These are phyloP conservation scores for Petrophora chlorosata DNA, from an alignment of 2,888 invertebrate genomes.

Conservation along the genomic window DNA sequence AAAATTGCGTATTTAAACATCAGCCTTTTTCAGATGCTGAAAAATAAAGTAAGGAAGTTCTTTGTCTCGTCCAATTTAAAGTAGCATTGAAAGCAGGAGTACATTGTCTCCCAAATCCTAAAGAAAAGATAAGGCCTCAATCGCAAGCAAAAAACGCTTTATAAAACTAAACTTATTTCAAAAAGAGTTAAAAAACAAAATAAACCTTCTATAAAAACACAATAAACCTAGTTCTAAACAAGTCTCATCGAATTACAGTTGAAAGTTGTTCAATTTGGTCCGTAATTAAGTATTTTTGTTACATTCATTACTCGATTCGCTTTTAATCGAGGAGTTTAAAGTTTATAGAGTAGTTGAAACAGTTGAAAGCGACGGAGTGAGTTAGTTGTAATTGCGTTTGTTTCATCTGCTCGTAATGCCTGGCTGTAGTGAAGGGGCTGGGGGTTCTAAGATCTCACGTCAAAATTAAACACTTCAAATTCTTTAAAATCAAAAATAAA, in stretches of 20 bases:
- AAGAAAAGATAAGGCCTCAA: background rate
- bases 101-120: background rate
- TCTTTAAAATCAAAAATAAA: too few relatives aligned
- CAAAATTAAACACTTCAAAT: too few relatives aligned
- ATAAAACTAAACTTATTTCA: slow-evolving; percentile 1
- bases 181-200: slow-evolving; percentile 14
- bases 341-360: slow-evolving; percentile 34
- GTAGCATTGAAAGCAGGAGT: background rate
- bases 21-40: too few relatives aligned
- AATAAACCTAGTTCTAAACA: slow-evolving; percentile 38
- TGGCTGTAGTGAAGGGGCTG: slow-evolving; percentile 26
- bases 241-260: slow-evolving; percentile 53
- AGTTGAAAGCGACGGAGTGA: slow-evolving; percentile 37
- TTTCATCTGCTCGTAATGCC: slow-evolving; percentile 32
- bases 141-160: background rate
- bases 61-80: too few relatives aligned
- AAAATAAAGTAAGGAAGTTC: too few relatives aligned
- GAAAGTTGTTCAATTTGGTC: slow-evolving; percentile 51
- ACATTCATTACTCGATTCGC: slow-evolving; percentile 62
- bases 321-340: slow-evolving; percentile 68
- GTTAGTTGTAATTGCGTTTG: slow-evolving; percentile 56
- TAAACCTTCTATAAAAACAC: slow-evolving; percentile 36
- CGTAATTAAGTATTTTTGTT: slow-evolving; percentile 72
- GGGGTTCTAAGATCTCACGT: too few relatives aligned
- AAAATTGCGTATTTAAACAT: too few relatives aligned